phyloP scores from a whole-genome alignment of 2,888 invertebrate genomes.

The Argyra leucocephala region DNA sequence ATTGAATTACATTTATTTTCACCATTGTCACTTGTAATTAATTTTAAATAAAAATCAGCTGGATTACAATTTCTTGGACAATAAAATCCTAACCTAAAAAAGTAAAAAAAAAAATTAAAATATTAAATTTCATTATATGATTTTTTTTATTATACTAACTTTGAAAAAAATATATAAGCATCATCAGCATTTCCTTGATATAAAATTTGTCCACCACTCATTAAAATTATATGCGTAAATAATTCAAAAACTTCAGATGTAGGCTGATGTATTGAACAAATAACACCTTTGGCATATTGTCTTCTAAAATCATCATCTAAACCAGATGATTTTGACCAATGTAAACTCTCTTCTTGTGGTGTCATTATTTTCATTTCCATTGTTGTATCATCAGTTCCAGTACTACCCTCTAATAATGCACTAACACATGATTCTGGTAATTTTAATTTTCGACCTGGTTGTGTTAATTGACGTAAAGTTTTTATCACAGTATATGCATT shows the following conservation, averaged over 20 bases:
- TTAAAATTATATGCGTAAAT: conserved; percentile 68
- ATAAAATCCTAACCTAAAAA: conserved; percentile 51
- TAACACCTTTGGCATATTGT: conserved; percentile 53
- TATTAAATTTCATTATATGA: too few species aligned
- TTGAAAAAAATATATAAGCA: conserved; percentile 58
- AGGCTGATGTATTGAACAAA: conserved; percentile 87
- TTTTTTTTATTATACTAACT: conserved; percentile 50
- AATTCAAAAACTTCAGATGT: conserved; percentile 74
- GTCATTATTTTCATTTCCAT: conserved; percentile 10
- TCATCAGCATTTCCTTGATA: conserved; percentile 66
- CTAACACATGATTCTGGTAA: not conserved
- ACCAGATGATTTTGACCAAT: not conserved
- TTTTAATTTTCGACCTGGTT: conserved; percentile 7
- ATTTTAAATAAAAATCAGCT: conserved; percentile 72
- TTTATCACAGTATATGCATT: conserved; percentile 73
- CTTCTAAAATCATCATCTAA: conserved; percentile 26
- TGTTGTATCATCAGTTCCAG: not conserved
- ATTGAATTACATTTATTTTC: conserved; percentile 35
- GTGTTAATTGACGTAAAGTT: conserved; percentile 51
- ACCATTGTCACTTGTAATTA: conserved; percentile 46
- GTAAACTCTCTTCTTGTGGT: not conserved
- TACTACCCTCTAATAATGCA: conserved; percentile 22
- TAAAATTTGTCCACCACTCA: conserved; percentile 69
- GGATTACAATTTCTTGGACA: conserved; percentile 73
- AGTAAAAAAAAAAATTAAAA: not conserved